Evolutionary conservation across 2,113 vertebrate species (phyloP).

Genomic region (Prunella fulvescens): DNA sequence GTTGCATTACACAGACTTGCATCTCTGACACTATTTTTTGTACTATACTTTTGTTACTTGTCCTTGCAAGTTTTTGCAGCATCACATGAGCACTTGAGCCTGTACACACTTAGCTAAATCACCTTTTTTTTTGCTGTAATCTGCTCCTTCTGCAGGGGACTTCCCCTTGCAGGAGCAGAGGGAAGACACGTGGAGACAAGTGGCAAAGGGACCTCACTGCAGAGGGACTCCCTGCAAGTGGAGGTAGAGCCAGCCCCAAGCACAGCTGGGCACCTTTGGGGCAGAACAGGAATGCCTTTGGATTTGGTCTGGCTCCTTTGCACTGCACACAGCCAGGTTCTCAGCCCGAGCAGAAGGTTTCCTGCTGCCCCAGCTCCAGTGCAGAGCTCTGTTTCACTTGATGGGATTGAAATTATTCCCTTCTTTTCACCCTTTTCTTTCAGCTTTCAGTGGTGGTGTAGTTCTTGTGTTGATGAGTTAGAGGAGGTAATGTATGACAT

Average conservation of each 20-base stretch:
- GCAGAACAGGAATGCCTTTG: fast-evolving
- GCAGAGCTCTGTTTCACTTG: background rate
- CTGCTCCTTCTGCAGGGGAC: background rate
- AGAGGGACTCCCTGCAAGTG: background rate
- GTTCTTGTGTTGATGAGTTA: background rate
- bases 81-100: background rate
- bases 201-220: background rate
- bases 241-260: background rate
- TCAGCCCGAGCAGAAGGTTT: background rate
- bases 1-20: background rate
- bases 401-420: background rate
- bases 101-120: background rate
- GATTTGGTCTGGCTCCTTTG: background rate
- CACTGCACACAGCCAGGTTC: background rate
- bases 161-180: background rate
- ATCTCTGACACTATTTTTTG: background rate
- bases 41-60: background rate
- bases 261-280: too few relatives aligned
- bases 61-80: background rate
- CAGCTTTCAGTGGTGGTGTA: background rate
- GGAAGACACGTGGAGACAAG: background rate
- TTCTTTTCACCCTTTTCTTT: background rate
- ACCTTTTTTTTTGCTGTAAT: background rate
- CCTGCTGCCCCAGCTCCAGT: background rate
- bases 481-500: background rate